Percentiles rank a stretch among this genome's conserved stretches.
phyloP scores from a whole-genome alignment of 2,113 vertebrate species.

The Bungarus multicinctus region DNA sequence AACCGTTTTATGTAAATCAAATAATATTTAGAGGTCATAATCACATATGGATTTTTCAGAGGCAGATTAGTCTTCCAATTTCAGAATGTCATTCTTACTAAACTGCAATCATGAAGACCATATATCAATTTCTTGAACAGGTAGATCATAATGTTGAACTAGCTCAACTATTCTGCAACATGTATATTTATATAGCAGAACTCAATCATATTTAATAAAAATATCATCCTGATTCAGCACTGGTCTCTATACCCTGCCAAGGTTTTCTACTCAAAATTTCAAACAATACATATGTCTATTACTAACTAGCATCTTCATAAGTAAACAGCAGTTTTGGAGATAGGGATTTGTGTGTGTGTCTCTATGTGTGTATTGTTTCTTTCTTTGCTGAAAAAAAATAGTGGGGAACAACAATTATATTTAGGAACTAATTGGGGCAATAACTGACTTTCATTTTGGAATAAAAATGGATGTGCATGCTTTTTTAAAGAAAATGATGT shows the following conservation, averaged over 20 bases:
- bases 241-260: neutral
- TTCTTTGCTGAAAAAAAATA: neutral
- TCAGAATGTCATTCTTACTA: neutral
- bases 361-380: neutral
- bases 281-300: neutral
- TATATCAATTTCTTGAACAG: neutral
- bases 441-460: neutral
- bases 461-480: neutral
- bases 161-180: neutral
- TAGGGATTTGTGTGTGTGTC: neutral
- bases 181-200: neutral
- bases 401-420: neutral
- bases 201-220: neutral
- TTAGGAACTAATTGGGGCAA: neutral
- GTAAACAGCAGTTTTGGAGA: neutral
- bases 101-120: no score
- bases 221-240: neutral
- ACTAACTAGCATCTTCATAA: neutral
- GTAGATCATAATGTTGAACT: neutral
- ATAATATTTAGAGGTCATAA: neutral
- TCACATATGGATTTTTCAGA: neutral
- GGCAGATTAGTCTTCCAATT: neutral
- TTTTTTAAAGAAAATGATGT: neutral
- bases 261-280: neutral
- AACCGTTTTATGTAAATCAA: neutral